Evolutionary conservation across 2,113 vertebrate species (phyloP), one percentile per base, ranked within the genome.

Genomic region (Paramisgurnus dabryanus): DNA sequence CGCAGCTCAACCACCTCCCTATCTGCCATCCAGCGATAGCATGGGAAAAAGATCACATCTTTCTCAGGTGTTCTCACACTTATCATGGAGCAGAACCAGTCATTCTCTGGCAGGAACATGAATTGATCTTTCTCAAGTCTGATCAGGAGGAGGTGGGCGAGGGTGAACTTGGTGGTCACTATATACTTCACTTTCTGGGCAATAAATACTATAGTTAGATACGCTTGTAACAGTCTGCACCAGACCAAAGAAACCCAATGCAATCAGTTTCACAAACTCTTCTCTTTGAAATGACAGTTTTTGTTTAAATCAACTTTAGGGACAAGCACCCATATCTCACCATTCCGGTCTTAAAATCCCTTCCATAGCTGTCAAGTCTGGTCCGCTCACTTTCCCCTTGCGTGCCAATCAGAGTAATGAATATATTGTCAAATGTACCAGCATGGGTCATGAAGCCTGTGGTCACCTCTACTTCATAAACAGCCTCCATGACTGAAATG

Each of bases 51-150:
- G 6, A 86, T 7, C 1, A 7, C 64, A 0, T 89, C 86, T 17
- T 82, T 82, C 3, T 90, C 87, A 1, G 88, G 89, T 11, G 88
- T 88, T 0, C 53, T 87, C 76, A 91, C 89, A 13, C 55, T 80
- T 2, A 93, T 77, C 80, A 83, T 86, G 41, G 86, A 85, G 83
- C 91, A 91, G 85, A 88, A 93, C 92, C 91, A 93, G 73, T 90
- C 85, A 34, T 92, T 79, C 27, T 93, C 90, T 2, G 50, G 60
- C 22, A 87, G 27, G 50, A 60, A 0, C 1, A 85, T 55, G 15
- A 61, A 75, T 0, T 84, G 67, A 41, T 89, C 84, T 76, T 92
- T 93, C 68, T 92, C 88, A 67, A 92, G 67, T 17, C 84, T 87
- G 61, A 93, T 5, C 47, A 92, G 84, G 43, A 90, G 78, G 67